phyloP scores from a whole-genome alignment of 2,888 invertebrate genomes.

The Arrhopalites spinosus region DNA sequence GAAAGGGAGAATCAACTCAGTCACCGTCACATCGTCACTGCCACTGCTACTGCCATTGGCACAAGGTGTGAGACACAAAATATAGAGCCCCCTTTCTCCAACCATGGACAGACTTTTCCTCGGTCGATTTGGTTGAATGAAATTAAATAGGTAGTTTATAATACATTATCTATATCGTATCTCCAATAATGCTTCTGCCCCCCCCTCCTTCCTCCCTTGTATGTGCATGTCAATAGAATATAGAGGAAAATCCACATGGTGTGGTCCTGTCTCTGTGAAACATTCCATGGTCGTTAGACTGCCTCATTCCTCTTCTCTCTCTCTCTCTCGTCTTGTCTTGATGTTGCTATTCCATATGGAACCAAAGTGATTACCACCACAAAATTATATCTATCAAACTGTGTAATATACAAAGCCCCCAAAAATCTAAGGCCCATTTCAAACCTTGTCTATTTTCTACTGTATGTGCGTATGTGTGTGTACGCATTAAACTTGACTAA shows the following conservation, averaged over 20 bases:
- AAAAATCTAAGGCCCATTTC: background rate
- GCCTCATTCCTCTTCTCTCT: no score
- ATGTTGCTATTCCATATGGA: constrained; percentile 13
- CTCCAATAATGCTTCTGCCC: constrained; percentile 21
- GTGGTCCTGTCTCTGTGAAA: background rate
- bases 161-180: constrained; percentile 23
- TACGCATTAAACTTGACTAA: constrained; percentile 3
- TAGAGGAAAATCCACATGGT: background rate
- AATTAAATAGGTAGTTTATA: constrained; percentile 30
- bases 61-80: background rate
- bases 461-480: background rate
- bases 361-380: constrained; percentile 27
- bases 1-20: background rate
- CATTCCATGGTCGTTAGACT: constrained; percentile 19
- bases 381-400: constrained; percentile 20
- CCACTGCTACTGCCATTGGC: background rate
- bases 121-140: constrained; percentile 26
- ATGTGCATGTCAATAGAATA: constrained; percentile 4
- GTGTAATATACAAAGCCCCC: background rate
- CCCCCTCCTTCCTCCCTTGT: background rate
- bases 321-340: no score
- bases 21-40: background rate
- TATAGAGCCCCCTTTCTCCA: background rate
- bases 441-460: background rate
- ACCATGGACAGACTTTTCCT: background rate